Evolutionary conservation across 2,797 vertebrate species (phyloP).

Genomic region (Sebastes minor): DNA sequence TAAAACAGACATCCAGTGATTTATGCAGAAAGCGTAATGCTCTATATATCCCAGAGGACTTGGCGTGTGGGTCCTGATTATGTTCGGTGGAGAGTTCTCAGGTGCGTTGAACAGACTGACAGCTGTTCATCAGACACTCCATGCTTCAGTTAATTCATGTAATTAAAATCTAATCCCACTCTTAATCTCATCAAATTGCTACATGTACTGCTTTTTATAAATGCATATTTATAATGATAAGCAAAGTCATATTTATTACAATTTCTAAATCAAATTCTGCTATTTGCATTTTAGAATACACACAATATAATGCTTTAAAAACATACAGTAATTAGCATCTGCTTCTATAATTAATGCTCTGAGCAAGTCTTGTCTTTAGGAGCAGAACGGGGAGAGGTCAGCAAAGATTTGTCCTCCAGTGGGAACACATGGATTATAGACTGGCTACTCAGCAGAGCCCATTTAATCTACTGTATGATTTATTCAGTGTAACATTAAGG

Average conservation of each 20-base stretch:
- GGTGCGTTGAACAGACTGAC: slow-evolving; percentile 46
- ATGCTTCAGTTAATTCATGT: slow-evolving; percentile 41
- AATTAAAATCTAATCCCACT: slow-evolving; percentile 61
- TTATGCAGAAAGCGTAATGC: slow-evolving; percentile 25
- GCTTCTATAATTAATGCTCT: slow-evolving; percentile 37
- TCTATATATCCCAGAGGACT: slow-evolving; percentile 24
- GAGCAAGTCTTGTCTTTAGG: slow-evolving; percentile 25
- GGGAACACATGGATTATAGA: slow-evolving; percentile 65
- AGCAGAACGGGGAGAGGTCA: slow-evolving; percentile 54
- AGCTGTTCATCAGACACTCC: slow-evolving; percentile 61
- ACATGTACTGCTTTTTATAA: slow-evolving; percentile 16
- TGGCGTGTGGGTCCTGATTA: slow-evolving; percentile 8
- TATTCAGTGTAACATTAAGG: slow-evolving; percentile 39
- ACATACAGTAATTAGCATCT: slow-evolving; percentile 21
- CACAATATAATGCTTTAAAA: background rate
- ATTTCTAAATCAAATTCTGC: background rate
- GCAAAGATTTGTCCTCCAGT: slow-evolving; percentile 54
- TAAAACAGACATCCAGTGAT: slow-evolving; percentile 32
- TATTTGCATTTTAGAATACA: background rate
- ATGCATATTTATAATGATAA: background rate
- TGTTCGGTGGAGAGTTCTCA: slow-evolving; percentile 24
- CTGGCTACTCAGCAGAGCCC: slow-evolving; percentile 52
- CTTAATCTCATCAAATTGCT: slow-evolving; percentile 38
- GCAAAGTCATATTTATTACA: background rate
- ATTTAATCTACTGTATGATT: slow-evolving; percentile 67